Conservation (phyloP, 2,888 invertebrate genomes). For the Acronicta aceris region DNA sequence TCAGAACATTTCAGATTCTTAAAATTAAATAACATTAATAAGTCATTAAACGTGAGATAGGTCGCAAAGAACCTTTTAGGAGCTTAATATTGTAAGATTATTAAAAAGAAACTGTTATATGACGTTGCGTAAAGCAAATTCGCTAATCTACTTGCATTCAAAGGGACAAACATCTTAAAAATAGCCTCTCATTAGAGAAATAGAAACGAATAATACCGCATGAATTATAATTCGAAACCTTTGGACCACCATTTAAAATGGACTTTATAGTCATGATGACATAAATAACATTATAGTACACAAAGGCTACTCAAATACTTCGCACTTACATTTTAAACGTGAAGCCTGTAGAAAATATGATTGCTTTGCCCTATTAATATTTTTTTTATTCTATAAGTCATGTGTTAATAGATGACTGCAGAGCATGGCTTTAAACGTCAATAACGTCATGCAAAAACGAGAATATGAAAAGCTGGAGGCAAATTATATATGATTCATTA, state of each 20-base stretch:
- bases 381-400: not conserved
- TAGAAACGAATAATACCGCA: slow-evolving; percentile 49
- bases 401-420: not conserved
- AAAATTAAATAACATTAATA: too few relatives aligned
- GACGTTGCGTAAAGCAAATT: slow-evolving; percentile 9
- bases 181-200: slow-evolving; percentile 47
- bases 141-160: slow-evolving; percentile 20
- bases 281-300: slow-evolving; percentile 37
- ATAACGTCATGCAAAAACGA: not conserved
- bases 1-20: too few relatives aligned
- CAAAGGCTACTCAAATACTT: slow-evolving; percentile 36
- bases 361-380: slow-evolving; percentile 51
- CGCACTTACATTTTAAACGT: slow-evolving; percentile 38
- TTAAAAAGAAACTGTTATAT: slow-evolving; percentile 3
- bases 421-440: not conserved
- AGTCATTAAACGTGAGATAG: slow-evolving; percentile 1
- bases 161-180: slow-evolving; percentile 35
- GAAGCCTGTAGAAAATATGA: slow-evolving; percentile 52
- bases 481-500: too few relatives aligned
- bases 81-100: too few relatives aligned
- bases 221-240: slow-evolving; percentile 28
- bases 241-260: slow-evolving; percentile 40
- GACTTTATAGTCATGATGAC: slow-evolving; percentile 19
- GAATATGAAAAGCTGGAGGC: too few relatives aligned
- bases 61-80: not conserved